Conservation (phyloP, 2,888 invertebrate genomes). For the Andrena praecox region DNA sequence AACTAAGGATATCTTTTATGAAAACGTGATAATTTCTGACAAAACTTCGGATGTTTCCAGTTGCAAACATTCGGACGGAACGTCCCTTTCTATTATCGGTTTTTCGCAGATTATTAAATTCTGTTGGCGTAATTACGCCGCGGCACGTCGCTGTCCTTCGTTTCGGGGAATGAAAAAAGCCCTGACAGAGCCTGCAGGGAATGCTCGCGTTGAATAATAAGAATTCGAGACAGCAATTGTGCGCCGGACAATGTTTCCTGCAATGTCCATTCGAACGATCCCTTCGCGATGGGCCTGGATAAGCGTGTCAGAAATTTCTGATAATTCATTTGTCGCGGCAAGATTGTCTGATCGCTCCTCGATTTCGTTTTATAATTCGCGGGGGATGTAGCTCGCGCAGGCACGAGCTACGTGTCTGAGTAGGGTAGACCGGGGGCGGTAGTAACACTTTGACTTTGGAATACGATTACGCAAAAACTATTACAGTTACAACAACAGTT, state of each 20-base stretch:
- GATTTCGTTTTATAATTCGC: too few relatives aligned
- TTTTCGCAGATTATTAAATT: conserved; percentile 30
- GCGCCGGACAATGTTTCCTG: conserved; percentile 45
- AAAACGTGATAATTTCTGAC: too few relatives aligned
- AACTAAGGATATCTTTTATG: too few relatives aligned
- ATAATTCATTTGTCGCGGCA: conserved; percentile 18
- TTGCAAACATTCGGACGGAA: neutral
- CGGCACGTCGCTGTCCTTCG: conserved; percentile 36
- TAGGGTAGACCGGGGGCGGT: too few relatives aligned
- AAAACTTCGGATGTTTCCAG: neutral
- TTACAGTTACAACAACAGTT: too few relatives aligned
- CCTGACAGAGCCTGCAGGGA: conserved; percentile 56
- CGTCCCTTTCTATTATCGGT: neutral
- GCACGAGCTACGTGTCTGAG: too few relatives aligned
- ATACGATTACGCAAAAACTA: too few relatives aligned
- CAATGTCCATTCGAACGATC: conserved; percentile 25
- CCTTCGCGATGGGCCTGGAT: conserved; percentile 9
- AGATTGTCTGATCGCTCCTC: neutral
- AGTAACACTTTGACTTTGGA: too few relatives aligned
- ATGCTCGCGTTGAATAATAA: conserved; percentile 59
- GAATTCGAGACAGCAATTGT: conserved; percentile 66
- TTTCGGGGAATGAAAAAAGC: conserved; percentile 30
- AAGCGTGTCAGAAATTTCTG: conserved; percentile 37
- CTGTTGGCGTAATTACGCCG: conserved; percentile 45
- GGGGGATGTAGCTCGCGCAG: too few relatives aligned